Percentiles rank a stretch among this genome's conserved stretches.
Conservation (phyloP, 2,888 invertebrate species). For the Hymenopus coronatus region DNA sequence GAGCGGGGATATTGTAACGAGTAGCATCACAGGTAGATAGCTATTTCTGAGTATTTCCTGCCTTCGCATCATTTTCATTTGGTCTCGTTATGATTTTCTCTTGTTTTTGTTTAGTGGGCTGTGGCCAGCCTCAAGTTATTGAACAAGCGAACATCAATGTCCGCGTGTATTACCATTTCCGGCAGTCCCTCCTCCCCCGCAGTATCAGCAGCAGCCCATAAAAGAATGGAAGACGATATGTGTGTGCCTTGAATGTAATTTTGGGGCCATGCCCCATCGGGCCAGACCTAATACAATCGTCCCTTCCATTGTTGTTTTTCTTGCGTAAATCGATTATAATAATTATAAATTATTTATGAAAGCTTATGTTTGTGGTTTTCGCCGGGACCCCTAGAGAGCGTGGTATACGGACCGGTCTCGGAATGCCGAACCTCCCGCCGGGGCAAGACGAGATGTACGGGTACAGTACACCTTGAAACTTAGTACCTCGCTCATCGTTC, state of each 20-base stretch:
- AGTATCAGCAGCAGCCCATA: neutral
- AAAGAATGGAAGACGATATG: neutral
- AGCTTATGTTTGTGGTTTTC: conserved; percentile 4
- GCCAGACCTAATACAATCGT: neutral
- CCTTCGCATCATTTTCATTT: neutral
- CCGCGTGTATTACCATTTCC: neutral
- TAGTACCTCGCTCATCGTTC: neutral
- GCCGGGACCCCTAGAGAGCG: conserved; percentile 7
- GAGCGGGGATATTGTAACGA: too few relatives aligned
- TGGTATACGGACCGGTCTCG: neutral
- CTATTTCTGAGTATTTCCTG: too few relatives aligned
- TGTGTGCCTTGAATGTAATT: neutral
- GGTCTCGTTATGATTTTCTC: neutral
- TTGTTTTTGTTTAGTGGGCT: neutral
- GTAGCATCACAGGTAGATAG: too few relatives aligned
- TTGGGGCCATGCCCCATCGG: neutral
- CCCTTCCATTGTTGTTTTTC: neutral
- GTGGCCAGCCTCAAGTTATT: neutral
- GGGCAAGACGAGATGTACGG: neutral
- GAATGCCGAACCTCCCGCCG: neutral
- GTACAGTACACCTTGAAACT: neutral
- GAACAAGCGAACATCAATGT: neutral
- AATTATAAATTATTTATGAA: conserved; percentile 21
- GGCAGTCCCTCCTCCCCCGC: neutral
- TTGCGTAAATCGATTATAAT: conserved; percentile 18